phyloP scores from a whole-genome alignment of 2,888 invertebrate genomes.

The Drosophila antonietae region DNA sequence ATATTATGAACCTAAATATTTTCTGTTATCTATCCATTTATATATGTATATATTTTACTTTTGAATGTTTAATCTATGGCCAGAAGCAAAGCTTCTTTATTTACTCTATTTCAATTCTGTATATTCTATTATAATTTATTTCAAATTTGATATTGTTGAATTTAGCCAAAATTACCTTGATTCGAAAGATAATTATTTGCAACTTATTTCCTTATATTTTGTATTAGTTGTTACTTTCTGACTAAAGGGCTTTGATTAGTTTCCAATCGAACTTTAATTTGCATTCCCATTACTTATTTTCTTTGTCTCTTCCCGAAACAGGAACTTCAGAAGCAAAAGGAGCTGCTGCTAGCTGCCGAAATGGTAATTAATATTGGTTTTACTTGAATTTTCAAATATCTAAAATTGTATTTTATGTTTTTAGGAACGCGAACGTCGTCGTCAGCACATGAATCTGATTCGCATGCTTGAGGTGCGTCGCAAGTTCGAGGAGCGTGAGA shows the following conservation, averaged over 20 bases:
- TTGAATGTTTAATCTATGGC: not conserved
- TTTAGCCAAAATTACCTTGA: not conserved
- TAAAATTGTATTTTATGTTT: not conserved
- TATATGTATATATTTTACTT: too few relatives aligned
- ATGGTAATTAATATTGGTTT: slow-evolving; percentile 87
- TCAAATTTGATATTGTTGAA: not conserved
- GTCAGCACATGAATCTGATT: slow-evolving; percentile 95
- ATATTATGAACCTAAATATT: not conserved
- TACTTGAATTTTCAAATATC: not conserved
- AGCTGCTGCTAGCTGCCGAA: slow-evolving; percentile 93
- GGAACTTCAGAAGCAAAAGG: slow-evolving; percentile 95
- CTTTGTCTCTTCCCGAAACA: slow-evolving; percentile 85
- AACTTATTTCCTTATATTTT: not conserved
- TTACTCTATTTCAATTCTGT: not conserved
- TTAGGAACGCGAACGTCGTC: slow-evolving; percentile 93
- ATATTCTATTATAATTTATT: not conserved
- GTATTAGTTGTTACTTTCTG: slow-evolving; percentile 10
- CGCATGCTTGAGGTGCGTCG: slow-evolving; percentile 94
- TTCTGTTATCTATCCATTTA: not conserved
- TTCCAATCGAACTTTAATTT: not conserved
- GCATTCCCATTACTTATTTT: not conserved
- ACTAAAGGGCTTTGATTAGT: slow-evolving; percentile 2
- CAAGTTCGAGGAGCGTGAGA: slow-evolving; percentile 93
- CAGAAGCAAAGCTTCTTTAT: not conserved
- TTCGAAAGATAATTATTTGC: not conserved